These are phyloP conservation scores for Styela plicata DNA, from an alignment of 23 tunicate genomes.

Conservation along the genomic window DNA sequence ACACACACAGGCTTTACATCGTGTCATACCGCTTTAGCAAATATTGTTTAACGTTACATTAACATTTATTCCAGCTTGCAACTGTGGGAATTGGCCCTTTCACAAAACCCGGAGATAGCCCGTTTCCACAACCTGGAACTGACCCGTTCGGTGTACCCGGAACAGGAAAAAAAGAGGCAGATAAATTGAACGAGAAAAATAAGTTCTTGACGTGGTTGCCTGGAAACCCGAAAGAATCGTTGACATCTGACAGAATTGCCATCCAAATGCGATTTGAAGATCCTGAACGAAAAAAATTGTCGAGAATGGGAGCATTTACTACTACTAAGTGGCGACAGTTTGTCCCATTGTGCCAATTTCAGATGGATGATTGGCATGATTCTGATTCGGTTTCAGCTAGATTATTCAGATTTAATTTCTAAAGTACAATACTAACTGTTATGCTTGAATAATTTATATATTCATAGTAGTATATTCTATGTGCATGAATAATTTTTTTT, in stretches of 20 bases:
- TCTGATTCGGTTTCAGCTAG: background rate
- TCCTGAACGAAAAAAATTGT: background rate
- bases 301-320: background rate
- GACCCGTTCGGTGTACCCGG: background rate
- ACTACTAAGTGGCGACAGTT: background rate
- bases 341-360: constrained; percentile 1
- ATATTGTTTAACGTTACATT: too few relatives aligned
- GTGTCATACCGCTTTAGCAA: too few relatives aligned
- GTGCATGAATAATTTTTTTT: too few relatives aligned
- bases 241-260: background rate
- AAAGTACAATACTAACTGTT: background rate
- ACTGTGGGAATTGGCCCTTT: too few relatives aligned
- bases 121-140: too few relatives aligned
- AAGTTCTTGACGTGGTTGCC: background rate
- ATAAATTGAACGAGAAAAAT: background rate
- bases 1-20: too few relatives aligned
- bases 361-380: background rate
- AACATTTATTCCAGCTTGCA: too few relatives aligned
- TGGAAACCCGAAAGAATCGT: background rate
- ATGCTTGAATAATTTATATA: background rate
- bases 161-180: too few relatives aligned
- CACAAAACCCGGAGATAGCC: too few relatives aligned
- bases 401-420: background rate
- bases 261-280: background rate
- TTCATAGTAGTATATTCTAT: too few relatives aligned